phyloP scores from a whole-genome alignment of 2,888 invertebrate species.

The Spisula solida region DNA sequence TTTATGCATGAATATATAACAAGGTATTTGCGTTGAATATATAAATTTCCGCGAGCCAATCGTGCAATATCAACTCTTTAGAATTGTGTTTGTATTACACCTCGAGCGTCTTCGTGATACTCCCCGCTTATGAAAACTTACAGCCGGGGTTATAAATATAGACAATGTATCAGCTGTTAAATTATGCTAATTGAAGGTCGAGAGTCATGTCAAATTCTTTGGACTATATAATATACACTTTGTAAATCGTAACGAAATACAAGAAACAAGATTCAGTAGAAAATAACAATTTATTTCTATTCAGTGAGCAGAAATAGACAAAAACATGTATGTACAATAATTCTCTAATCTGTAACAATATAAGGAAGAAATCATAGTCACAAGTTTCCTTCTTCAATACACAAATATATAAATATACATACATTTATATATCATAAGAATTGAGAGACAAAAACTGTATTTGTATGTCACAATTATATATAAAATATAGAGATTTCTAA shows the following conservation, averaged over 20 bases:
- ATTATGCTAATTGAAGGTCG: no score
- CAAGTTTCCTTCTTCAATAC: background rate
- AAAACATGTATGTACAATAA: slow-evolving; percentile 48
- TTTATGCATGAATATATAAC: no score
- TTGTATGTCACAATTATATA: slow-evolving; percentile 3
- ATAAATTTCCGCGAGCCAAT: no score
- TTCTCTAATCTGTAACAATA: slow-evolving; percentile 34
- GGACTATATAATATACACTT: no score
- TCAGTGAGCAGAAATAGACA: slow-evolving; percentile 63
- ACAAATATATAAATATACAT: slow-evolving; percentile 25
- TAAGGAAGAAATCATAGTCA: slow-evolving; percentile 9
- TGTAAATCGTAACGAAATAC: background rate
- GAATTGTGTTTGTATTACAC: no score
- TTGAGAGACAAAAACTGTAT: background rate
- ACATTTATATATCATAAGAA: background rate
- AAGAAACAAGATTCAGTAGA: slow-evolving; percentile 49
- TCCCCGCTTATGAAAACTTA: no score
- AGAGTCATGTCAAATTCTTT: no score
- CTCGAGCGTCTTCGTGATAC: no score
- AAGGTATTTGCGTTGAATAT: no score
- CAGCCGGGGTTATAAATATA: no score
- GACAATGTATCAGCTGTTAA: no score
- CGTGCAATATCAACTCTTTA: no score
- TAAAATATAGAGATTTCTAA: slow-evolving; percentile 25
- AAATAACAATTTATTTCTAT: slow-evolving; percentile 73